Evolutionary conservation across 1,140 invertebrate genomes (phyloP).

Genomic region (Ceratitis capitata): DNA sequence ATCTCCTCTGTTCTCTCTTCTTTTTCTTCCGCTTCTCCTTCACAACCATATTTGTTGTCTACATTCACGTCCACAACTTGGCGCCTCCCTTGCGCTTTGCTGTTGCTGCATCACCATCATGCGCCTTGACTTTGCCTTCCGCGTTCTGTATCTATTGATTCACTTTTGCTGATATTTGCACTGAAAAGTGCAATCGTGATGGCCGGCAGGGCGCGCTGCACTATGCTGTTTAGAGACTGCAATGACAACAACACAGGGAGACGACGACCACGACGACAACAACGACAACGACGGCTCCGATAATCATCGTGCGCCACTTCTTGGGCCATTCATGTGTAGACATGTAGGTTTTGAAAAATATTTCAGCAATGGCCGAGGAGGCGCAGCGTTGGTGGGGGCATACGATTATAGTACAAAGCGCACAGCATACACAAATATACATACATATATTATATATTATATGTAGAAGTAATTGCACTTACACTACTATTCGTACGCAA

Average conservation of each 20-base stretch:
- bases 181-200: neutral
- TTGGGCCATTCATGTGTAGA: slow-evolving; percentile 27
- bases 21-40: neutral
- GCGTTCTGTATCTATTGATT: slow-evolving; percentile 32
- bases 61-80: neutral
- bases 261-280: too few relatives aligned
- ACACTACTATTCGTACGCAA: neutral
- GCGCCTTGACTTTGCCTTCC: neutral
- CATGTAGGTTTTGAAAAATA: neutral
- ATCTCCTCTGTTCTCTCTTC: too few relatives aligned
- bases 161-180: slow-evolving; percentile 19
- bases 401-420: slow-evolving; percentile 16
- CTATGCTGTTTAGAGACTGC: neutral
- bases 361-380: neutral
- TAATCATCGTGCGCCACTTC: neutral
- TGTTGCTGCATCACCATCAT: neutral
- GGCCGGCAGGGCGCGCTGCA: neutral
- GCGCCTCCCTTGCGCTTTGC: neutral
- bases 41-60: neutral
- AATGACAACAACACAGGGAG: too few relatives aligned
- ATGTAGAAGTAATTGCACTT: too few relatives aligned
- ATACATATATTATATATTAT: too few relatives aligned
- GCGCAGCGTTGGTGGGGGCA: neutral
- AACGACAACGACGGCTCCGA: neutral
- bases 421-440: too few relatives aligned